These are phyloP conservation scores for Myripristis murdjan DNA, from an alignment of 2,797 vertebrate species.

Conservation along the genomic window DNA sequence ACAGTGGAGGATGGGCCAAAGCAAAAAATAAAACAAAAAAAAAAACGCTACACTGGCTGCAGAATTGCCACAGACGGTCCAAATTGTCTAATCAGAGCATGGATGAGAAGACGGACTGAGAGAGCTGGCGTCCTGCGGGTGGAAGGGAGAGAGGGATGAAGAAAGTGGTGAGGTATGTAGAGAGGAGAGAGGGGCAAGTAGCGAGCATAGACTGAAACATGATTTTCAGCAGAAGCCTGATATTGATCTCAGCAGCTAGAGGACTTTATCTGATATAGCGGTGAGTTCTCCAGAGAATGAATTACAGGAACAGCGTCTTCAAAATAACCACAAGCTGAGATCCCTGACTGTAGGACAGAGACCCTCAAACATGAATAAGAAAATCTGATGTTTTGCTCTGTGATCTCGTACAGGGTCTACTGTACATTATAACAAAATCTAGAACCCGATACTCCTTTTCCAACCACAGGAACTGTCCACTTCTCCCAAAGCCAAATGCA, in stretches of 20 bases:
- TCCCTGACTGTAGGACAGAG: too few relatives aligned
- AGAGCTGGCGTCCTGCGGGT: conserved; percentile 12
- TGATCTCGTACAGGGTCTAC: too few relatives aligned
- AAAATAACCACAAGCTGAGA: too few relatives aligned
- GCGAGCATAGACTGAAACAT: conserved; percentile 40
- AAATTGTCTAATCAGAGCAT: not conserved
- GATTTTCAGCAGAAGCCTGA: conserved; percentile 50
- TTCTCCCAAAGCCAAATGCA: too few relatives aligned
- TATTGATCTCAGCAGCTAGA: conserved; percentile 41
- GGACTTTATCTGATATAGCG: conserved; percentile 19
- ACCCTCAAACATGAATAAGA: too few relatives aligned
- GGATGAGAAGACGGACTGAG: conserved; percentile 2
- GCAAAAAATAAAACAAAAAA: not conserved
- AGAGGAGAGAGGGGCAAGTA: conserved; percentile 39
- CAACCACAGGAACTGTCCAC: too few relatives aligned
- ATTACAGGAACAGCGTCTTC: too few relatives aligned
- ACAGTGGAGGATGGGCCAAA: conserved; percentile 16
- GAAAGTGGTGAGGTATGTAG: conserved; percentile 24
- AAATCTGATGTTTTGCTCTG: too few relatives aligned
- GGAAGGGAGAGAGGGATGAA: conserved; percentile 8
- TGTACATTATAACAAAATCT: too few relatives aligned
- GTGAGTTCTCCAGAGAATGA: conserved; percentile 26
- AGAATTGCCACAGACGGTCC: conserved; percentile 13
- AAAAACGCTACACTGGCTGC: conserved; percentile 23
- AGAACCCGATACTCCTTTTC: too few relatives aligned